Evolutionary conservation across 2,888 invertebrate genomes (phyloP).

Genomic region (Stramonita haemastoma): DNA sequence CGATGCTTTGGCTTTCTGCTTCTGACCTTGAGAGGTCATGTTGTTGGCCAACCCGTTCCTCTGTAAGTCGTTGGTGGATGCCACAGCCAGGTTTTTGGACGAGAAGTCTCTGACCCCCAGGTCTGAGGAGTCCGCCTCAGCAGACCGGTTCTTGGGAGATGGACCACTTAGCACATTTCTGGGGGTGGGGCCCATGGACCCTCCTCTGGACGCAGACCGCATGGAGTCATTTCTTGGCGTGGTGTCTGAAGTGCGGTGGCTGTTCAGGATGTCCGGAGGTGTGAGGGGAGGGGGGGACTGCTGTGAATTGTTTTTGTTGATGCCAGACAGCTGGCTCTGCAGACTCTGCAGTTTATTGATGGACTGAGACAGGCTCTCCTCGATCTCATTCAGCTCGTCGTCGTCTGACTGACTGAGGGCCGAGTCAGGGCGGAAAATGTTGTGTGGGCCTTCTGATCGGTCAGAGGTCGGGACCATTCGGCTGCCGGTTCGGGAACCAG

Average conservation of each 20-base stretch:
- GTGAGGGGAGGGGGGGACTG: conserved; percentile 24
- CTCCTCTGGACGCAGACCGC: neutral
- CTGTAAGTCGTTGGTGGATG: conserved; percentile 6
- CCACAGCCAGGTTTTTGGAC: conserved; percentile 29
- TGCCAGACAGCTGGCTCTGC: conserved; percentile 53
- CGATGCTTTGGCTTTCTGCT: conserved; percentile 68
- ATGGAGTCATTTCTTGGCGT: conserved; percentile 24
- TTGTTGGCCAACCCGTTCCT: conserved; percentile 72
- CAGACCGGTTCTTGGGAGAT: neutral
- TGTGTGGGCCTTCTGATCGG: conserved; percentile 56
- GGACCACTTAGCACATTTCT: conserved; percentile 3
- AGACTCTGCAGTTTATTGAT: conserved; percentile 54
- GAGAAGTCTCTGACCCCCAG: neutral
- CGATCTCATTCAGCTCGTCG: conserved; percentile 56
- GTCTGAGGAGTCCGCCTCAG: neutral
- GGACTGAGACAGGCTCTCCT: conserved; percentile 55
- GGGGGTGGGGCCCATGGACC: neutral
- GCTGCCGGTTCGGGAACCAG: neutral
- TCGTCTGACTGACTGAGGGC: conserved; percentile 64
- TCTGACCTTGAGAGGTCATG: conserved; percentile 71
- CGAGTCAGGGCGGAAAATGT: conserved; percentile 65
- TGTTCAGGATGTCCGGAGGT: conserved; percentile 39
- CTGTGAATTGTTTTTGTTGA: conserved; percentile 47
- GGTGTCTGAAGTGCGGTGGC: conserved; percentile 39
- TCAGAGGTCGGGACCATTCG: conserved; percentile 35